phyloP scores from a whole-genome alignment of 2,113 vertebrate species.

The Ahaetulla prasina region DNA sequence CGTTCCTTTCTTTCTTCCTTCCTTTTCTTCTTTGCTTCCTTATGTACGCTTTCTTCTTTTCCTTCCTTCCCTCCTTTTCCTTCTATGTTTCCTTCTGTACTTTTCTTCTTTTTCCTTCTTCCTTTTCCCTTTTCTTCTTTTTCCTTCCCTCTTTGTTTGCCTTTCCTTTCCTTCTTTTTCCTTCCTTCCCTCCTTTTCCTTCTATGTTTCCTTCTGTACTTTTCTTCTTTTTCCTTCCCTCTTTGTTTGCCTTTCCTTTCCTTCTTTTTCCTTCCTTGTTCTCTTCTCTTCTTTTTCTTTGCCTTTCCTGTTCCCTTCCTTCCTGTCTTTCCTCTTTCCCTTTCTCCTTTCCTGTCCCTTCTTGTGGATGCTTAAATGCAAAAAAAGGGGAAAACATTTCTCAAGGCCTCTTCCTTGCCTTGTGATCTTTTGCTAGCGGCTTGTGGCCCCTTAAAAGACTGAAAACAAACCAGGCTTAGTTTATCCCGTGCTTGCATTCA shows the following conservation, averaged over 20 bases:
- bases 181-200: background rate
- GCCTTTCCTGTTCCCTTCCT: background rate
- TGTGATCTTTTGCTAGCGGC: too few relatives aligned
- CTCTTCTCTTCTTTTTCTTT: background rate
- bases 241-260: too few relatives aligned
- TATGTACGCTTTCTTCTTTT: too few relatives aligned
- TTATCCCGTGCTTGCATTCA: too few relatives aligned
- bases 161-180: background rate
- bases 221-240: background rate
- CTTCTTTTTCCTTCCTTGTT: background rate
- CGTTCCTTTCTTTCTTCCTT: too few relatives aligned
- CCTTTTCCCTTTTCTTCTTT: background rate
- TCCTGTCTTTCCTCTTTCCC: background rate
- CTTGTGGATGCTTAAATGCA: background rate
- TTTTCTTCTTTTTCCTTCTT: background rate
- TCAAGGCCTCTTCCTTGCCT: too few relatives aligned
- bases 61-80: background rate
- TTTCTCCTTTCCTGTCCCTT: background rate
- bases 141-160: background rate
- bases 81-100: rapidly evolving
- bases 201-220: too few relatives aligned
- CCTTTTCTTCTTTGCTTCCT: background rate
- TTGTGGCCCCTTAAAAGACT: too few relatives aligned
- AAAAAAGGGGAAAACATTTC: too few relatives aligned
- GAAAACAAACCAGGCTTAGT: too few relatives aligned